Conservation (phyloP, 2,113 vertebrate species). For the Pelobates fuscus region DNA sequence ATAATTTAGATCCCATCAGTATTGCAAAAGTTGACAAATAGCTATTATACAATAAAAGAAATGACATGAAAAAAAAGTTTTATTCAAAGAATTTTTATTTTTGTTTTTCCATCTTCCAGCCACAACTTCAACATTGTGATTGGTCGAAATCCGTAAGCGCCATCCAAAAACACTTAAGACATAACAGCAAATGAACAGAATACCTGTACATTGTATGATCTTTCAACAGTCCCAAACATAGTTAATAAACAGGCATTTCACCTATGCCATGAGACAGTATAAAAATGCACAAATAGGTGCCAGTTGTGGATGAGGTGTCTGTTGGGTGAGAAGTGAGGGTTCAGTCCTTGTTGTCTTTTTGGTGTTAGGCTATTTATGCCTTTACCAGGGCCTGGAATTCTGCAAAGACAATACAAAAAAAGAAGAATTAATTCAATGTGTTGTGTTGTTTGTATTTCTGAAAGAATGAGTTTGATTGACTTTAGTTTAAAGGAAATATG, state of each 20-base stretch:
- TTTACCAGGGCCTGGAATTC: slow-evolving; percentile 63
- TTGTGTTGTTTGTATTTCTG: neutral
- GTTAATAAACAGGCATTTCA: slow-evolving; percentile 38
- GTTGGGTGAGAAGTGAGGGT: slow-evolving; percentile 56
- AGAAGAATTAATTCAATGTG: too few relatives aligned
- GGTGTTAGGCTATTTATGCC: slow-evolving; percentile 58
- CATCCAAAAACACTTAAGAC: slow-evolving; percentile 52
- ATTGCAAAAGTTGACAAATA: neutral
- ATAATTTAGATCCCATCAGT: too few relatives aligned
- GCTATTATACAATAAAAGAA: neutral
- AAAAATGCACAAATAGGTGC: slow-evolving; percentile 61
- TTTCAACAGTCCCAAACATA: slow-evolving; percentile 41
- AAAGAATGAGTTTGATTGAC: too few relatives aligned
- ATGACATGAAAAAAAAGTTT: slow-evolving; percentile 16
- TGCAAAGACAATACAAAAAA: slow-evolving; percentile 42
- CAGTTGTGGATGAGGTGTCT: slow-evolving; percentile 53
- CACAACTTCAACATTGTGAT: slow-evolving; percentile 46
- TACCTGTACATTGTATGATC: slow-evolving; percentile 45
- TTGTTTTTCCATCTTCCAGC: slow-evolving; percentile 42
- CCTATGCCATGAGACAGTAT: slow-evolving; percentile 51
- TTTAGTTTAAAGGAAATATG: too few relatives aligned
- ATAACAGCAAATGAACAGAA: slow-evolving; percentile 42
- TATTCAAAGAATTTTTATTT: neutral
- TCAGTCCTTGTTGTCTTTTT: slow-evolving; percentile 54
- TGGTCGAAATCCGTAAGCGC: slow-evolving; percentile 51